Evolutionary conservation across 2,113 vertebrate species (phyloP).

Genomic region (Acanthisitta chloris): DNA sequence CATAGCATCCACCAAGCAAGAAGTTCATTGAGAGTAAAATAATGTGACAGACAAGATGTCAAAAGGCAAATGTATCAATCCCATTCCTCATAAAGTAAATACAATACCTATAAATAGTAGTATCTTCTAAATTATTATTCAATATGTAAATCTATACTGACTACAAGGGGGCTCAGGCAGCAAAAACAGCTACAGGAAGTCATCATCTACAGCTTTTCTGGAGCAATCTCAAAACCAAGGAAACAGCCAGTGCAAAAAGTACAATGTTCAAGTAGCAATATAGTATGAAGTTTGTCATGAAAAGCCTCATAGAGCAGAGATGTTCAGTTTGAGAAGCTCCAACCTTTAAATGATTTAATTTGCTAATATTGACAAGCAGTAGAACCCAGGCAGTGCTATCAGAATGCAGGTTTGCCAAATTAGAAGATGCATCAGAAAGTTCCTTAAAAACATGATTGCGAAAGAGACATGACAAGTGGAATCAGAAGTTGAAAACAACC

Average conservation of each 20-base stretch:
- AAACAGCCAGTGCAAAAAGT: not conserved
- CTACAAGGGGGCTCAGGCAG: not conserved
- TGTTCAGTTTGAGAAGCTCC: not conserved
- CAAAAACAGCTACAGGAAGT: not conserved
- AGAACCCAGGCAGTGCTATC: not conserved
- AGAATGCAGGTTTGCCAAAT: not conserved
- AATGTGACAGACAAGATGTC: not conserved
- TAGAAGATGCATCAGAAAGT: not conserved
- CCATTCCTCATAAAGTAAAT: not conserved
- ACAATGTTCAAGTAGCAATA: not conserved
- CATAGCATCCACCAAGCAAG: not conserved
- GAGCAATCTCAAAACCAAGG: not conserved
- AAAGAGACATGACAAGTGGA: not conserved
- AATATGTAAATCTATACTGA: not conserved
- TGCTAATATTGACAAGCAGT: not conserved
- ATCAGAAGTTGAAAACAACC: slow-evolving; percentile 20
- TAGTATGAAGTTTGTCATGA: not conserved
- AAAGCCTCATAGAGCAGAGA: not conserved
- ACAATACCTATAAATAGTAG: not conserved
- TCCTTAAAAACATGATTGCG: not conserved
- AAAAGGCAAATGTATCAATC: not conserved
- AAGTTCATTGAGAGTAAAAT: not conserved
- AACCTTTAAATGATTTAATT: not conserved
- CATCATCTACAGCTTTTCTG: not conserved
- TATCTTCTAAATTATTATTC: not conserved